Evolutionary conservation across 1,140 invertebrate species (phyloP), one percentile per base, ranked within the genome.

Genomic region (Paracyclopina nana): DNA sequence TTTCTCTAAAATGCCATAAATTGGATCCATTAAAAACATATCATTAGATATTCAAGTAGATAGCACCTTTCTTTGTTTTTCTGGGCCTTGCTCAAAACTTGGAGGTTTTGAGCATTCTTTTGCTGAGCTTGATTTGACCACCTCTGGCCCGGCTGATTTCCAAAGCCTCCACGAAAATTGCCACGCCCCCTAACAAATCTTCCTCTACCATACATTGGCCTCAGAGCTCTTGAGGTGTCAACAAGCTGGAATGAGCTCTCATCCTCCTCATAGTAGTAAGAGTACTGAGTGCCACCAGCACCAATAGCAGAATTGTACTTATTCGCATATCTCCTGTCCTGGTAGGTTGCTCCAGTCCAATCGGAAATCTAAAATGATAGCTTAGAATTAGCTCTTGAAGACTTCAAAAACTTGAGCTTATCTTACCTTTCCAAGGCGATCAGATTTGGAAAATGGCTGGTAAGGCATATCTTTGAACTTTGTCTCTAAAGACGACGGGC

Each of bases 391-490:
- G n/a, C n/a, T n/a, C n/a, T n/a, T n/a, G n/a, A n/a, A n/a, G n/a
- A n/a, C n/a, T n/a, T n/a, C n/a, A n/a, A n/a, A n/a, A n/a, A n/a
- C n/a, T n/a, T n/a, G n/a, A n/a, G n/a, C n/a, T n/a, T n/a, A n/a
- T n/a, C 54, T 63, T 62, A 80, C 78, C 70, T 95, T 96, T 58
- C 91, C 92, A 46, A 97, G 68, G 55, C 88, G 75, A 68, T 96
- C 90, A 51, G 84, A 87, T 70, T 97, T 97, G 45, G 87, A 90
- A 63, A 94, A 97, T 14, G 88, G 90, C 66, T 95, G 90, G 66
- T 96, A 97, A 0, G 92, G 91, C 77, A 97, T 92, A 67, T 95
- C 90, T 63, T 84, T 83, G 65, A 91, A 96, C 63, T 90, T 82
- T 54, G 88, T 85, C 16, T 88, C 86, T 63, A 94, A 72, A 61